Base-by-base conservation (phyloP, 2,797 vertebrate genomes). In the Telmatherina bonti region DNA sequence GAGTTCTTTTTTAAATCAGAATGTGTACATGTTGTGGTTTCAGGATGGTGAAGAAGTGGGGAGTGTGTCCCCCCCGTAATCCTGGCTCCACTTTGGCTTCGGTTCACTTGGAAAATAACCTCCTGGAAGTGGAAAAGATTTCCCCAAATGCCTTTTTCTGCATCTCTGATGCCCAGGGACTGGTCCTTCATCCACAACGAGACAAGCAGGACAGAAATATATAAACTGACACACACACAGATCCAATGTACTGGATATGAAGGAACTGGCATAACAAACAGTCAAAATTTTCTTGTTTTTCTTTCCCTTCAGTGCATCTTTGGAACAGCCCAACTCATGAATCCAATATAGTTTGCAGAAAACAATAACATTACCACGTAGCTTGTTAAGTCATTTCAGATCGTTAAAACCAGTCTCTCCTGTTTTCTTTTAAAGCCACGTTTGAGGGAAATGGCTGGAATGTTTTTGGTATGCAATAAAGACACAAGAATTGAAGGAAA, bases 71-170 rank as follows among this genome's bases (percentile, higher is more conserved):
- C 78, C 94, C 91, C 2, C 70, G 43, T n/a, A 90, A 93, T 68
- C 81, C 91, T 29, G 90, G 89, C 56, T 96, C 95, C 41, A 89
- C 82, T 4, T 90, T 96, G 85, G 67, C 92, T 70, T 91, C 91
- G 0, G 81, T 94, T 30, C 94, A 93, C 82, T 91, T 96, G 80
- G 96, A 96, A 88, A 93, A 96, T 79, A 96, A 96, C 78, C 84
- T 93, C 64, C 91, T 96, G 26, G 86, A 94, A 18, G 77, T 86
- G 29, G 83, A 84, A 51, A 74, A 35, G 43, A 94, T 95, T 73
- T 93, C 90, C 0, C 86, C 88, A 1, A 89, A 83, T 0, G 79
- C 95, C 65, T 94, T 96, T 74, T 94, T 90, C 68, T 97, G 95
- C 70, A 90, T 96, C 56, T 67, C 16, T 2, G 83, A 93, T 56